Base-by-base conservation (phyloP, 2,113 vertebrate species). In the Mormoops blainvillei region DNA sequence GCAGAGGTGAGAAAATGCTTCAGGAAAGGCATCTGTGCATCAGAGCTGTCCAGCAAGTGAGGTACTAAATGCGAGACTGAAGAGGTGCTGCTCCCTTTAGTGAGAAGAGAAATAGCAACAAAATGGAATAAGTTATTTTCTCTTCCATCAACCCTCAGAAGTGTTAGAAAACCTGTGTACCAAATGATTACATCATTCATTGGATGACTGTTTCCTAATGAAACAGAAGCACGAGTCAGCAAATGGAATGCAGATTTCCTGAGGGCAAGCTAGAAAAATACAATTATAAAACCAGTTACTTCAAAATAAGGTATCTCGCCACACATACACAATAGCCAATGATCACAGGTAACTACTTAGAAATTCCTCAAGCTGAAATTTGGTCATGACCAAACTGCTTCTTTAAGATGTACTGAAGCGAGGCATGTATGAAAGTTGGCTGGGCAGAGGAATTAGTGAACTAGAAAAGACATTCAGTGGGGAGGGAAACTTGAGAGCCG, bases 361-460 rank as follows among this genome's bases (percentile, higher is more conserved):
- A 93, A 84, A 81, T 61, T 71, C 33, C 52, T 92, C 45, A 67
- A 58, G 36, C 61, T 94, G 83, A 95, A 87, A 87, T 73, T 31
- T 50, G 41, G 28, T 70, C 31, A 11, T n/a, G 67, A 38, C 54
- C 80, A 88, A 76, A 71, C 38, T 65, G n/a, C n/a, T 95, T 87
- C 83, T 82, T 87, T 76, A 91, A 86, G 54, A 48, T 50, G 56
- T 56, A n/a, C 45, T 48, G 20, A 78, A 73, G 38, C 61, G 43
- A 92, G 58, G 54, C 36, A 52, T 7, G 4, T 43, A 26, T 36
- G 33, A 7, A 74, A 92, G 80, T 94, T 67, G 84, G 12, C 20
- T 54, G n/a, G 65, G 89, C 33, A 80, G 87, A 94, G 26, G 43
- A 65, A 70, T 41, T 28, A 93, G 36, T 68, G 58, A 78, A 33